Base-by-base conservation (phyloP, 2,888 invertebrate genomes). In the Quadroppia sp. region DNA sequence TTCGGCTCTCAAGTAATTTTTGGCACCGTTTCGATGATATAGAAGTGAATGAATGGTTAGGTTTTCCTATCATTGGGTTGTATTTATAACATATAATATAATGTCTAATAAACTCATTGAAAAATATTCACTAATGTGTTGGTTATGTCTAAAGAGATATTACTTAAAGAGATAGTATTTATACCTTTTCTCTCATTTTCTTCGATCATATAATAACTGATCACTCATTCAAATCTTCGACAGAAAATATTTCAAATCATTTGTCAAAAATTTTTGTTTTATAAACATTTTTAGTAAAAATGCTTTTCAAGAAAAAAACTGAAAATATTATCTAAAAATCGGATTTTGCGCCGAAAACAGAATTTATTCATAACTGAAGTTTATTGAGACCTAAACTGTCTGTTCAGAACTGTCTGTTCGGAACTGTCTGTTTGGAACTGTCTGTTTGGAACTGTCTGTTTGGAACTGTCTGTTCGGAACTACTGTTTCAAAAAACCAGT, bases 321-420 rank as follows among this genome's bases (percentile, higher is more conserved):
- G n/a, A 17, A n/a, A 61, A 17, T 32, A n/a, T 23, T n/a, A 11
- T 61, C 2, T 15, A 32, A 61, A 61, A 61, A 61, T n/a, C 28
- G 7, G 61, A 32, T 61, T 61, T 61, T 61, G 61, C 61, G 61
- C 36, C 61, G 61, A 36, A 61, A 61, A 61, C 17, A 1, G 50
- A n/a, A 15, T 50, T n/a, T 20, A 36, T 7, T 9, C 50, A 9
- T 50, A 45, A 25, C 25, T 25, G 23, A 53, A 53, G 25, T 50
- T 53, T 50, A 50, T 50, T 53, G 25, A 53, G 25, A n/a, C 20
- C 20, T 50, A 20, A 17, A 50, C 6, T 53, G 53, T 25, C 2
- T 45, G 6, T n/a, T n/a, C n/a, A n/a, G n/a, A n/a, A n/a, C n/a
- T n/a, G n/a, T n/a, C n/a, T n/a, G n/a, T n/a, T n/a, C n/a, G n/a